Base-by-base conservation (phyloP, 2,888 invertebrate genomes). In the Coleophora flavipennella region DNA sequence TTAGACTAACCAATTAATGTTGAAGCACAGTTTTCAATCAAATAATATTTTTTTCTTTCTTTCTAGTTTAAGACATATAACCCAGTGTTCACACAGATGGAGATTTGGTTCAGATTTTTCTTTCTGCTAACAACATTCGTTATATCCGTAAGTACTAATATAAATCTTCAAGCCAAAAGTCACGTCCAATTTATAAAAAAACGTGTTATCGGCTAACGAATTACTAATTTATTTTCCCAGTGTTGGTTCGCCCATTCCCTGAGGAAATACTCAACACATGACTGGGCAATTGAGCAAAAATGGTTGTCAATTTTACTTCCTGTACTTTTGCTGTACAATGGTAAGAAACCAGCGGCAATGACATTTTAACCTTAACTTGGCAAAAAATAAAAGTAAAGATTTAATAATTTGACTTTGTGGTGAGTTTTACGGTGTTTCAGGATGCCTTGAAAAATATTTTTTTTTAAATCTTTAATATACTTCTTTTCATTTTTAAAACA, bases 231-330 rank as follows among this genome's bases (percentile, higher is more conserved):
- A 20, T 20, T 20, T 20, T 6, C 20, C 20, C 80, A 98, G 98
- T 95, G 95, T 67, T 95, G 96, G 93, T 97, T 96, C 73, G 93
- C 94, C 29, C 94, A 96, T 73, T 90, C 92, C 0, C 81, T 99
- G 50, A 87, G 95, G 52, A 94, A 92, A 66, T 98, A 95, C 76
- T 90, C 93, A 0, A 86, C 95, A 33, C 89, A 91, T 54, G 96
- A 97, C 72, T 99, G 97, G 98, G 96, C 97, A 1, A 95, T 97
- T 58, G 99, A 99, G 74, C 98, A 99, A 68, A 96, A 94, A 72
- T 99, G 98, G 98, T 90, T 97, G 72, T 93, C 95, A 0, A 78
- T 94, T 31, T 85, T 98, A 39, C 80, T 98, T 52, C 96, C 97
- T 1, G 78, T 96, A 14, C 85, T 98, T 9, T 85, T 98, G 49